A percentile compares a stretch with the other conserved stretches of the same genome.
Conservation (phyloP, 2,888 invertebrate genomes). For the Lasioglossum figueresi region DNA sequence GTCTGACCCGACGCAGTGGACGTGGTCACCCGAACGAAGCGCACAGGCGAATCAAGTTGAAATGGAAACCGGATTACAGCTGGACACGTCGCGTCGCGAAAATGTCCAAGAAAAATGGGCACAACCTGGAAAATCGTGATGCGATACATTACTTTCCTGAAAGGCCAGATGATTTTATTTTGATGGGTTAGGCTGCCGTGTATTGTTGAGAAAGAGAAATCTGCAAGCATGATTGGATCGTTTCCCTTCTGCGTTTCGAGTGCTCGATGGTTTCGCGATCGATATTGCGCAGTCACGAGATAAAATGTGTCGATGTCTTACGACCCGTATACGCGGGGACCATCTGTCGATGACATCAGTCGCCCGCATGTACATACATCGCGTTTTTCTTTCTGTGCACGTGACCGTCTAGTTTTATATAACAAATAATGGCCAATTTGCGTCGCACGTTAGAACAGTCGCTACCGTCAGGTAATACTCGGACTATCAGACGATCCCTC, state of each 20-base stretch:
- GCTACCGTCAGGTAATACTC: slow-evolving; percentile 1
- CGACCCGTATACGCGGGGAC: slow-evolving; percentile 40
- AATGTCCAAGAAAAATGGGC: slow-evolving; percentile 29
- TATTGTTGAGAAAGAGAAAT: not conserved
- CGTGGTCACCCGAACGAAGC: slow-evolving; percentile 32
- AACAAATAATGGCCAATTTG: slow-evolving; percentile 23
- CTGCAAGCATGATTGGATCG: not conserved
- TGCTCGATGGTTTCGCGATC: slow-evolving; percentile 21
- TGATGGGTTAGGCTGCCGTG: not conserved
- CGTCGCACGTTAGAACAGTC: slow-evolving; percentile 9
- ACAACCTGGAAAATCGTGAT: not conserved
- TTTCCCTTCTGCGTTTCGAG: not conserved
- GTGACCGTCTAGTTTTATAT: slow-evolving; percentile 20
- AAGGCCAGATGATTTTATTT: not conserved
- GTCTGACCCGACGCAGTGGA: slow-evolving; percentile 43
- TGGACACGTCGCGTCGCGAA: slow-evolving; percentile 20
- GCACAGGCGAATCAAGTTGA: slow-evolving; percentile 38
- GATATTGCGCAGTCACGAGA: slow-evolving; percentile 34
- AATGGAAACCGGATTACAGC: slow-evolving; percentile 52
- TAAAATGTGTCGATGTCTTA: slow-evolving; percentile 51
- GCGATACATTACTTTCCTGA: not conserved
- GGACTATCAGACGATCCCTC: not conserved
- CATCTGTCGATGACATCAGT: slow-evolving; percentile 55
- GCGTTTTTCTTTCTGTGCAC: slow-evolving; percentile 31
- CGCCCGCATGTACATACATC: slow-evolving; percentile 39